Base-by-base conservation (phyloP, 2,113 vertebrate species). In the Serilophus lunatus region DNA sequence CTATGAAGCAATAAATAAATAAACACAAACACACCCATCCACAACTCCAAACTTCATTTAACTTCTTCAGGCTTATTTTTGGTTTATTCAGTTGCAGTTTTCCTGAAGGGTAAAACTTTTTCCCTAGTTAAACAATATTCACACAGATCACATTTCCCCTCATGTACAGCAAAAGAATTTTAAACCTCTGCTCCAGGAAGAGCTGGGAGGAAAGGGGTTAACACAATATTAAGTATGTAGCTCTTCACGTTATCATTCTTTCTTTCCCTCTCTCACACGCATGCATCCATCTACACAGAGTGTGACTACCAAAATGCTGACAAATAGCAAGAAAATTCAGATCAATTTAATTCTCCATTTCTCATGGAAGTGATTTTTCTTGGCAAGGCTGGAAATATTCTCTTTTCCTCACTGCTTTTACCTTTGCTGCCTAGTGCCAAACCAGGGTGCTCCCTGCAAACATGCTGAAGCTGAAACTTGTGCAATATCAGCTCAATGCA, bases 311-410 rank as follows among this genome's bases (percentile, higher is more conserved):
- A 68, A 49, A 95, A 81, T 13, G 24, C 54, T 94, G 90, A 88
- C 36, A 50, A 84, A 88, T 65, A 50, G 45, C 51, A 82, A 61
- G 42, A 86, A 65, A 90, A 88, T 86, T 79, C 68, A 38, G 38
- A 79, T 80, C 60, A 84, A 50, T 86, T 88, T 83, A 82, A 70
- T 25, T 92, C 65, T 96, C 60, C 51, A 49, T 90, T 72, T 85
- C 70, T 60, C 74, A 65, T 56, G 59, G 31, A 70, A 72, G 63
- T 71, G 79, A 65, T 79, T 86, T 84, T 38, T 75, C 81, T 90
- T 92, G 90, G 84, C 79, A 90, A 92, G 81, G 40, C 47, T 18
- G 44, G 78, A 72, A 77, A 31, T 72, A 89, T 45, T 91, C 60
- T 90, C 38, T 80, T 76, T 19, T 49, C 45, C 59, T 82, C 83